Conservation (phyloP, 2,797 vertebrate genomes). For the Benthosema pterotum region DNA sequence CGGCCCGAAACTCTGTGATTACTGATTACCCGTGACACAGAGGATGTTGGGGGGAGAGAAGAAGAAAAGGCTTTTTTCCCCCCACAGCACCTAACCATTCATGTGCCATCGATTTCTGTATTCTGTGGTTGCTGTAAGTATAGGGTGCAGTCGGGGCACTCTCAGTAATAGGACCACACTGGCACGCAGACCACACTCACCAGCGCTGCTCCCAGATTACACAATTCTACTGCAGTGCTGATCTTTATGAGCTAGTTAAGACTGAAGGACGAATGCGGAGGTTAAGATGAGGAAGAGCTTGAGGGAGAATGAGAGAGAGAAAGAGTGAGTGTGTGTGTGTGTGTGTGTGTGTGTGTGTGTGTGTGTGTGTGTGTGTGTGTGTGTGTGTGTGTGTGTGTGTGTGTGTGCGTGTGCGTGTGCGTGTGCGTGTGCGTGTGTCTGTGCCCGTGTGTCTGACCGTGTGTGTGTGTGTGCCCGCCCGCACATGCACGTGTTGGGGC, state of each 20-base stretch:
- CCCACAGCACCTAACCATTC: slow-evolving; percentile 26
- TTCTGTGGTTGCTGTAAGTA: slow-evolving; percentile 59
- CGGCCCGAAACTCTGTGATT: slow-evolving; percentile 29
- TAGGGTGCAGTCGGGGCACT: slow-evolving; percentile 58
- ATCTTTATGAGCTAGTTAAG: slow-evolving; percentile 68
- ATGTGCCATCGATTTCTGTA: slow-evolving; percentile 63
- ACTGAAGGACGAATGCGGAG: slow-evolving; percentile 72
- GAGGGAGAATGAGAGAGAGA: background rate
- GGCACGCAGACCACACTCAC: slow-evolving; percentile 56
- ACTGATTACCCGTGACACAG: slow-evolving; percentile 28
- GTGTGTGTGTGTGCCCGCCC: background rate
- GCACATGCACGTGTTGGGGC: background rate
- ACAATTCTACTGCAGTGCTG: slow-evolving; percentile 73
- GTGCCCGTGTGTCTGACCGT: slow-evolving; percentile 1
- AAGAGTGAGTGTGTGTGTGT: slow-evolving; percentile 19
- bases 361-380: slow-evolving; percentile 13
- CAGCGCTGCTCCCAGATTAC: slow-evolving; percentile 58
- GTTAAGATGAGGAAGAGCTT: slow-evolving; percentile 50
- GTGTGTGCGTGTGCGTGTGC: background rate
- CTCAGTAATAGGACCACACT: slow-evolving; percentile 64
- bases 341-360: slow-evolving; percentile 3
- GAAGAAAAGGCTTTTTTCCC: slow-evolving; percentile 25
- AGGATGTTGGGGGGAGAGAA: slow-evolving; percentile 37
- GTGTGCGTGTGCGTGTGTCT: background rate
- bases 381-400: slow-evolving; percentile 8